Base-by-base conservation (phyloP, 2,113 vertebrate genomes). In the Trichomycterus rosablanca region DNA sequence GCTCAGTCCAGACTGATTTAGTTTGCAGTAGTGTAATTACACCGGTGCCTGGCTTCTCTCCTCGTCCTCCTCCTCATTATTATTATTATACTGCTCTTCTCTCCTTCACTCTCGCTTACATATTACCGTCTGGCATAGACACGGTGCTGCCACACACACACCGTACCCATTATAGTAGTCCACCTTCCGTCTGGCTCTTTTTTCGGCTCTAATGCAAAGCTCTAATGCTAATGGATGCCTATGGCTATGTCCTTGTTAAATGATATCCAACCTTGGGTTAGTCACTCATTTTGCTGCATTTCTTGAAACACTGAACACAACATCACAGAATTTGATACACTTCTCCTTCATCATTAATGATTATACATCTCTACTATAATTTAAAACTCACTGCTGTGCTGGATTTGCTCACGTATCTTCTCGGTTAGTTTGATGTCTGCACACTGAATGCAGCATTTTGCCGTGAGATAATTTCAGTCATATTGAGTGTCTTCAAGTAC, bases 11-110 rank as follows among this genome's bases (percentile, higher is more conserved):
- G 54, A 67, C 42, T 72, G 64, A 76, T 70, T 70, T 59, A 59
- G 48, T 26, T 48, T 49, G 43, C 62, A 74, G 66, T 66, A 64
- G 58, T 59, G 34, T 61, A 74, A 78, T 78, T 76, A 66, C 66
- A 73, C 34, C 42, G 58, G n/a, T 56, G 61, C 54, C 63, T 50
- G 19, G 66, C 54, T 58, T 63, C 35, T 49, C 62, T 55, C 42
- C 40, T 61, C 35, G 14, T 49, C 6, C 5, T 50, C 37, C n/a
- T n/a, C n/a, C n/a, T n/a, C n/a, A n/a, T n/a, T n/a, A n/a, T n/a
- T n/a, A 19, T 24, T 40, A 51, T 3, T 10, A 50, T 37, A 45
- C 5, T 4, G 7, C 20, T 18, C 54, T 3, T 14, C 24, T 24
- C 23, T 16, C 39, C 30, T 24, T 35, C 23, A 16, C 28, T 43